Percentiles rank a stretch among this genome's conserved stretches.
phyloP scores from a whole-genome alignment of 2,797 vertebrate genomes.

The Squalus acanthias region DNA sequence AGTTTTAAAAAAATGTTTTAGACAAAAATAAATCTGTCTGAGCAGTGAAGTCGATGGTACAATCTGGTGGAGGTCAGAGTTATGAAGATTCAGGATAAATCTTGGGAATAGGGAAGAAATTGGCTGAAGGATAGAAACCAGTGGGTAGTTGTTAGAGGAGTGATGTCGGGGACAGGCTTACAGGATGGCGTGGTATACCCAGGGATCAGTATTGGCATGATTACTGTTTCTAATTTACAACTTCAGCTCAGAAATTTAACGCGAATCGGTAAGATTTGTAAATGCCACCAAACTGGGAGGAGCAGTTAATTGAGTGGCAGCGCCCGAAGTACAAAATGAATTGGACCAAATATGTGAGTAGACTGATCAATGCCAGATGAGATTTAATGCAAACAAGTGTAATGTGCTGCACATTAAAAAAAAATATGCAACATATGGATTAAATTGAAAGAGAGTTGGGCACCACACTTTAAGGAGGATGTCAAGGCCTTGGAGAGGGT shows the following conservation, averaged over 20 bases:
- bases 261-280: not conserved
- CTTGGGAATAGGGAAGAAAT: not conserved
- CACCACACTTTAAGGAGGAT: too few relatives aligned
- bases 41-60: not conserved
- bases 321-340: not conserved
- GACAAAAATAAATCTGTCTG: not conserved
- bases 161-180: not conserved
- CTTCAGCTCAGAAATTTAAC: not conserved
- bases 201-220: not conserved
- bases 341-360: not conserved
- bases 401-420: too few relatives aligned
- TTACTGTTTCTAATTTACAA: not conserved
- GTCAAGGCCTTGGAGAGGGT: not conserved
- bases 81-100: not conserved
- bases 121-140: not conserved
- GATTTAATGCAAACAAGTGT: not conserved
- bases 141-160: not conserved
- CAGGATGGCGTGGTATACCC: not conserved
- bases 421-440: too few relatives aligned
- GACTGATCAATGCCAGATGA: not conserved
- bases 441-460: too few relatives aligned
- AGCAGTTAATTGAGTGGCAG: not conserved
- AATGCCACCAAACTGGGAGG: not conserved
- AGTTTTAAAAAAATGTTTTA: not conserved
- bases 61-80: not conserved